phyloP scores from a whole-genome alignment of 2,113 vertebrate species.

The Gymnocephalus cernua region DNA sequence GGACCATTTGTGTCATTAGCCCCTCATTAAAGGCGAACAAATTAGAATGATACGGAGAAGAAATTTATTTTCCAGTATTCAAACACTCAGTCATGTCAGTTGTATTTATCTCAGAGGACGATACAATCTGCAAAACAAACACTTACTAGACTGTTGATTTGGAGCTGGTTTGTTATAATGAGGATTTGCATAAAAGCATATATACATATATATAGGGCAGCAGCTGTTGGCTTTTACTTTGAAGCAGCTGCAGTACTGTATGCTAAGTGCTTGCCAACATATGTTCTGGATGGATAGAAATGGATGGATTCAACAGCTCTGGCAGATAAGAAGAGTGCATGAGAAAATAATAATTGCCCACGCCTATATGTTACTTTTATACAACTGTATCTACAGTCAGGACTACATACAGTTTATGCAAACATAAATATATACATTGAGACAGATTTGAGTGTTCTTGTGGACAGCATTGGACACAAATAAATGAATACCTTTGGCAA shows the following conservation, averaged over 20 bases:
- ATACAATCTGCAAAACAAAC: background rate
- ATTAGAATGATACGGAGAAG: background rate
- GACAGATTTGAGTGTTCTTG: too few species aligned
- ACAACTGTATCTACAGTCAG: background rate
- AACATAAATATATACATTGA: background rate
- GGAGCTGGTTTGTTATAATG: background rate
- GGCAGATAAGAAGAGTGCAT: background rate
- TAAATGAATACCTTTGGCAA: constrained; percentile 33
- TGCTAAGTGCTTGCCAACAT: background rate
- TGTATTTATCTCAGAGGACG: background rate
- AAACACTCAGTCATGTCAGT: background rate
- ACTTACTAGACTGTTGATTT: background rate
- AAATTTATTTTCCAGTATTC: background rate
- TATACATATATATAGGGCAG: too few species aligned
- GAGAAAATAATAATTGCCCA: background rate
- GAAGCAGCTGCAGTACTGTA: background rate
- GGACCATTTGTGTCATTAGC: background rate
- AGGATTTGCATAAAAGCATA: constrained; percentile 17
- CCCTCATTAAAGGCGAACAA: constrained; percentile 9
- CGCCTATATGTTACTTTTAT: background rate
- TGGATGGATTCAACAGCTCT: background rate
- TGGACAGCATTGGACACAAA: background rate
- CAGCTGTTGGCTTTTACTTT: constrained; percentile 3
- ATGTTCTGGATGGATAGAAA: constrained; percentile 1
- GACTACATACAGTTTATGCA: background rate